A percentile compares a stretch with the other conserved stretches of the same genome.
phyloP scores from a whole-genome alignment of 2,113 vertebrate species.

The Pristiophorus japonicus region DNA sequence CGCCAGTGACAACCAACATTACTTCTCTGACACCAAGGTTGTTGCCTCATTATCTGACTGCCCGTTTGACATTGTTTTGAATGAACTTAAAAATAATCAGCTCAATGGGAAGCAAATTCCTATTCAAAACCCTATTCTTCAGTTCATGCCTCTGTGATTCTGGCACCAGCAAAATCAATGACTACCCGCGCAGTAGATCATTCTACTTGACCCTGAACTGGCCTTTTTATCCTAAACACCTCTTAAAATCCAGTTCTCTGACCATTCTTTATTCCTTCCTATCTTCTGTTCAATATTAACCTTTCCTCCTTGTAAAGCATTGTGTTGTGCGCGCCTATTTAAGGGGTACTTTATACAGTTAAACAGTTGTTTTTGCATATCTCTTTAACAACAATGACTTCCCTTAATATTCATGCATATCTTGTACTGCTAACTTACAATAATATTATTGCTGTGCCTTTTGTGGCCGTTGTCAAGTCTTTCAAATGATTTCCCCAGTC shows the following conservation, averaged over 20 bases:
- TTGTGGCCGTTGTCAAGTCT: not conserved
- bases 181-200: not conserved
- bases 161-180: not conserved
- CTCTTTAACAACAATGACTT: not conserved
- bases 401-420: not conserved
- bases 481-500: not conserved
- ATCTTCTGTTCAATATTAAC: not conserved
- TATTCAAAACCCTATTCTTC: not conserved
- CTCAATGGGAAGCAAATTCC: not conserved
- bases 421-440: not conserved
- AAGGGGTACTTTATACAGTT: not conserved
- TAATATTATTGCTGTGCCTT: not conserved
- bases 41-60: not conserved
- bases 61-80: not conserved
- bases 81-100: not conserved
- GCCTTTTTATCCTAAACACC: not conserved
- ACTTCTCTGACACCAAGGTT: not conserved
- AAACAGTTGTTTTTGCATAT: not conserved
- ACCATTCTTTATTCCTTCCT: not conserved
- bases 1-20: not conserved
- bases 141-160: too few species aligned
- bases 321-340: not conserved
- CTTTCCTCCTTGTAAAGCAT: not conserved
- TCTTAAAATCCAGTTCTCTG: not conserved
- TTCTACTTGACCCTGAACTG: not conserved